phyloP scores from a whole-genome alignment of 2,888 invertebrate genomes.

The Erebia aethiops region DNA sequence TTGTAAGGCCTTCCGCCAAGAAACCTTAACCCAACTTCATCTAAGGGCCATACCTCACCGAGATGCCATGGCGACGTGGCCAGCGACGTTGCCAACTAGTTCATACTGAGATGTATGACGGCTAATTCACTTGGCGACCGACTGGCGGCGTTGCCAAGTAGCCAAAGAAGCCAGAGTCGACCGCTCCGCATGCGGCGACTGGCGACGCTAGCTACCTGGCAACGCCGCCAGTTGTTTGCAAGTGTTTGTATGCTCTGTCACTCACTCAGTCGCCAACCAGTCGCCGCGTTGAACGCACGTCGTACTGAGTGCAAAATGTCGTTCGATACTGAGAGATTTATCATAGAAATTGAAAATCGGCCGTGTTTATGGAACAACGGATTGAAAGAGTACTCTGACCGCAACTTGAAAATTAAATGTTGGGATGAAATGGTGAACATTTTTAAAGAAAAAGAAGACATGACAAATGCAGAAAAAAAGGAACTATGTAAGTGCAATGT shows the following conservation, averaged over 20 bases:
- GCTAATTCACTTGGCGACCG: slow-evolving; percentile 18
- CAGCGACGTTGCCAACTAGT: slow-evolving; percentile 17
- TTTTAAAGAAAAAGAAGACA: slow-evolving; percentile 4
- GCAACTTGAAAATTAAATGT: slow-evolving; percentile 4
- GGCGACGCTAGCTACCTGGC: slow-evolving; percentile 4
- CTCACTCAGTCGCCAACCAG: slow-evolving; percentile 4
- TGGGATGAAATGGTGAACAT: slow-evolving; percentile 4
- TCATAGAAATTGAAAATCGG: slow-evolving; percentile 4
- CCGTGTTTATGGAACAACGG: slow-evolving; percentile 4
- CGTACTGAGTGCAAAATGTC: slow-evolving; percentile 4
- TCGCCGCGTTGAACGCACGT: slow-evolving; percentile 4
- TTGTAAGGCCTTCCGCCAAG: too few relatives aligned
- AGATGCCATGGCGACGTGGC: slow-evolving; percentile 11
- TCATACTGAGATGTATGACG: slow-evolving; percentile 17
- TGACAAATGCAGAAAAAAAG: slow-evolving; percentile 4
- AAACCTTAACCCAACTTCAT: too few relatives aligned
- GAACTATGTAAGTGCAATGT: slow-evolving; percentile 4
- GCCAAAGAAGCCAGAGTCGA: slow-evolving; percentile 16
- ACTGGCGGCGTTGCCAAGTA: slow-evolving; percentile 18
- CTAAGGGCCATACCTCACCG: neutral
- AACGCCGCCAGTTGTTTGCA: slow-evolving; percentile 4
- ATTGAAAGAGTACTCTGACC: slow-evolving; percentile 4
- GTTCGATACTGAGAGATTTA: slow-evolving; percentile 4
- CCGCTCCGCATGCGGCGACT: slow-evolving; percentile 4
- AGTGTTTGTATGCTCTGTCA: slow-evolving; percentile 2